phyloP scores from a whole-genome alignment of 2,888 invertebrate genomes.

The Leptopilina drosophilae region DNA sequence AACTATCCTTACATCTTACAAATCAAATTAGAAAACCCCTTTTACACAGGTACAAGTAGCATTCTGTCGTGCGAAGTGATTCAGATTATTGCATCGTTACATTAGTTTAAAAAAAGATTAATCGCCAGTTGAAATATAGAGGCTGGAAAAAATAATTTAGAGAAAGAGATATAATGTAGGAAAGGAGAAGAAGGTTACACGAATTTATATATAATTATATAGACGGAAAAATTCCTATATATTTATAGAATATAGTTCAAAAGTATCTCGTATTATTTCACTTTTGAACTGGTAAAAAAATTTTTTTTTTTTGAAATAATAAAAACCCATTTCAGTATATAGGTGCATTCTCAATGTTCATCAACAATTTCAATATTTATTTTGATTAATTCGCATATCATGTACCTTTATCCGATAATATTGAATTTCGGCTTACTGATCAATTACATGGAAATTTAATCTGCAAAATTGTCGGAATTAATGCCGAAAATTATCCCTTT shows the following conservation, averaged over 20 bases:
- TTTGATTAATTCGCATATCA: too few species aligned
- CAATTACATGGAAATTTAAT: too few species aligned
- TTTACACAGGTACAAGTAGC: constrained; percentile 19
- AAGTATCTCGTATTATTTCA: constrained; percentile 25
- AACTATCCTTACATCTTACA: constrained; percentile 11
- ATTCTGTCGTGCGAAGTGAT: constrained; percentile 23
- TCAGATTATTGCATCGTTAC: constrained; percentile 24
- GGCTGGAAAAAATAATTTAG: constrained; percentile 22
- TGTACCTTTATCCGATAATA: too few species aligned
- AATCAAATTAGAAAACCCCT: constrained; percentile 19
- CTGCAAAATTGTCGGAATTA: too few species aligned
- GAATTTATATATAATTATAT: background rate
- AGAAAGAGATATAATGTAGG: constrained; percentile 3
- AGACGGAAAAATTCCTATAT: background rate
- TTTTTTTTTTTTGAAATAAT: too few species aligned
- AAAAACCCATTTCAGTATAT: background rate
- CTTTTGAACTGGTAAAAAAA: background rate
- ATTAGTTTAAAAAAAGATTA: constrained; percentile 15
- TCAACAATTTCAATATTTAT: constrained; percentile 18
- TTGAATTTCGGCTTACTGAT: too few species aligned
- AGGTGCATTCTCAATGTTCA: constrained; percentile 14
- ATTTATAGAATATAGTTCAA: background rate
- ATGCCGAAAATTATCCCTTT: too few species aligned
- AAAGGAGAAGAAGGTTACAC: constrained; percentile 16
- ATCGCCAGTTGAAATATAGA: background rate